A percentile compares a stretch with the other conserved stretches of the same genome.
Conservation (phyloP, 1,140 invertebrate species). For the Maconellicoccus hirsutus region DNA sequence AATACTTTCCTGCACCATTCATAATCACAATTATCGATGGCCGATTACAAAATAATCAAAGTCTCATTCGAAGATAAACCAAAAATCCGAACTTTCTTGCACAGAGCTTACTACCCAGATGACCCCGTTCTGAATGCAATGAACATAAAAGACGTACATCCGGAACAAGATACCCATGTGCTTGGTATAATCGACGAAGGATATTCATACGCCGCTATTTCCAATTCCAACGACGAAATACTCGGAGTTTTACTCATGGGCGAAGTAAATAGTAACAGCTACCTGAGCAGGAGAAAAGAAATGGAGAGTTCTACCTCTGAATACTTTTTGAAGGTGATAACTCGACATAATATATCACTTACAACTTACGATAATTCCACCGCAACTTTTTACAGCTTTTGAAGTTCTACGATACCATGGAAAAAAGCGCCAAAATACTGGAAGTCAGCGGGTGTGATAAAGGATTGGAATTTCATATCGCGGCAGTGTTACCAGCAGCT, state of each 20-base stretch:
- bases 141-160: neutral
- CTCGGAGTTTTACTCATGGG: neutral
- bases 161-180: neutral
- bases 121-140: neutral
- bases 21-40: neutral
- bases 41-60: neutral
- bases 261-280: neutral
- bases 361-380: neutral
- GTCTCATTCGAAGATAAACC: neutral
- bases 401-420: neutral
- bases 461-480: neutral
- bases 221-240: neutral
- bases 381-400: neutral
- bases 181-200: neutral
- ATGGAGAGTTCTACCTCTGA: neutral
- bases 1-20: too few relatives aligned
- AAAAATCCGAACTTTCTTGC: neutral
- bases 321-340: neutral
- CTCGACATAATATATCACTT: neutral
- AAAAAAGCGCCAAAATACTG: neutral
- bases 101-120: neutral
- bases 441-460: neutral
- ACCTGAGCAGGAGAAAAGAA: neutral
- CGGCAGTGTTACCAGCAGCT: neutral
- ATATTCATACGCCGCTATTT: neutral